Percentiles rank a stretch among this genome's conserved stretches.
Evolutionary conservation across 2,797 vertebrate species (phyloP).

Genomic region (Acanthurus leucopareius): DNA sequence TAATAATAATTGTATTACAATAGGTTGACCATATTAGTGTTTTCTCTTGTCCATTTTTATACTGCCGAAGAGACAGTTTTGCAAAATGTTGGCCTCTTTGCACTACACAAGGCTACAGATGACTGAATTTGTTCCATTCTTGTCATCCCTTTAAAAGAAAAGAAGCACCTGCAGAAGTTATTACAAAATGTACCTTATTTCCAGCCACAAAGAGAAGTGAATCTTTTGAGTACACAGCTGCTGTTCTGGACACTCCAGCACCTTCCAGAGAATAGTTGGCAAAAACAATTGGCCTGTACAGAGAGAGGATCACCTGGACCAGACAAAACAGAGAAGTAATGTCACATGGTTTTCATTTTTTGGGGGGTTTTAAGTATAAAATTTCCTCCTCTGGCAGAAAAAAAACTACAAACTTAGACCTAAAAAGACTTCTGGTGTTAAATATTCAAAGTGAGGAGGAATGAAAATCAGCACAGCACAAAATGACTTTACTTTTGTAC

Average conservation of each 20-base stretch:
- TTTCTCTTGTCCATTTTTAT: background rate
- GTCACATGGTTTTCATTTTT: conserved; percentile 7
- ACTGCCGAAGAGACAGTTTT: background rate
- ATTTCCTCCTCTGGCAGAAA: too few relatives aligned
- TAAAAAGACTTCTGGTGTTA: too few relatives aligned
- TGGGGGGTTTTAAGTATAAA: too few relatives aligned
- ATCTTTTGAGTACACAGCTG: conserved; percentile 79
- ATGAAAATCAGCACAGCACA: background rate
- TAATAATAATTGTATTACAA: too few relatives aligned
- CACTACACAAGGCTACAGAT: background rate
- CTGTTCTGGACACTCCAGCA: conserved; percentile 79
- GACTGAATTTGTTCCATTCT: background rate
- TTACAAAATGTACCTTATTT: conserved; percentile 87
- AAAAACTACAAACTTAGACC: too few relatives aligned
- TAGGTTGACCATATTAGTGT: background rate
- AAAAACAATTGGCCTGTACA: conserved; percentile 83
- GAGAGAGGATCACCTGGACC: conserved; percentile 89
- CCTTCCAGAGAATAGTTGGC: conserved; percentile 93
- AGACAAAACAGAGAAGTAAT: conserved; percentile 28
- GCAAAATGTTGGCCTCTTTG: background rate
- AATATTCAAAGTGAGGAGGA: too few relatives aligned
- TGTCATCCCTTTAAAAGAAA: background rate
- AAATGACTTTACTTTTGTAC: background rate
- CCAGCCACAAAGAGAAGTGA: conserved; percentile 89
- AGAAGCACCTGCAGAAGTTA: background rate